These are phyloP conservation scores for Phengaris alcon DNA, from an alignment of 2,888 invertebrate genomes.

Conservation along the genomic window DNA sequence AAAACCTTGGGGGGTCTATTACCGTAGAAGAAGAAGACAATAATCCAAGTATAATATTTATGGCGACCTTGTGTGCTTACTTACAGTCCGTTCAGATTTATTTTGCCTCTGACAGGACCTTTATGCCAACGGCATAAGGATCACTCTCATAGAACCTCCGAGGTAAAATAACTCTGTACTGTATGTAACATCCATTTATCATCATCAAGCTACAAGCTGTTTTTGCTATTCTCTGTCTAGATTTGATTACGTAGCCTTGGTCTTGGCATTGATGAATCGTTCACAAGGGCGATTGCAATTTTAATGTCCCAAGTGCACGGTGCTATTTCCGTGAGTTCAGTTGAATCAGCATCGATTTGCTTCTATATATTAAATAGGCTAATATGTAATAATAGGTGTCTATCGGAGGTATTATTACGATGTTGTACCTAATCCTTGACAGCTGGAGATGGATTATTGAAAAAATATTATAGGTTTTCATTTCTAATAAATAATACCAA, in stretches of 20 bases:
- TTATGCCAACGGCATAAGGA: too few species aligned
- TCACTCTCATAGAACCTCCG: too few species aligned
- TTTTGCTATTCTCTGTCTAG: neutral
- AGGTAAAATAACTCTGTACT: too few species aligned
- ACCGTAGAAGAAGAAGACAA: neutral
- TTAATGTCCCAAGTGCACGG: neutral
- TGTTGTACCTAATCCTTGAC: too few species aligned
- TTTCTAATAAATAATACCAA: too few species aligned
- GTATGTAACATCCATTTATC: neutral
- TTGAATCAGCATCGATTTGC: neutral
- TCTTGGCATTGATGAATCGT: constrained; percentile 5
- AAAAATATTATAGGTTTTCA: too few species aligned
- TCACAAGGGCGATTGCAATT: neutral
- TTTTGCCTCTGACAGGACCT: too few species aligned
- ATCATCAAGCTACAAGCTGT: neutral
- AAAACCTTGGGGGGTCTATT: neutral
- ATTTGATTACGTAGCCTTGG: neutral
- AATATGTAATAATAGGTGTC: too few species aligned
- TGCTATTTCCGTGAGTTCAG: neutral
- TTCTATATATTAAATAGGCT: neutral
- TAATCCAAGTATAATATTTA: neutral
- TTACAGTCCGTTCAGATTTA: too few species aligned
- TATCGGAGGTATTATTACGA: too few species aligned
- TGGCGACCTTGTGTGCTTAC: neutral
- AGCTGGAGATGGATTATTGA: too few species aligned